Base-by-base conservation (phyloP, 2,888 invertebrate genomes). In the Lissonota sp. region DNA sequence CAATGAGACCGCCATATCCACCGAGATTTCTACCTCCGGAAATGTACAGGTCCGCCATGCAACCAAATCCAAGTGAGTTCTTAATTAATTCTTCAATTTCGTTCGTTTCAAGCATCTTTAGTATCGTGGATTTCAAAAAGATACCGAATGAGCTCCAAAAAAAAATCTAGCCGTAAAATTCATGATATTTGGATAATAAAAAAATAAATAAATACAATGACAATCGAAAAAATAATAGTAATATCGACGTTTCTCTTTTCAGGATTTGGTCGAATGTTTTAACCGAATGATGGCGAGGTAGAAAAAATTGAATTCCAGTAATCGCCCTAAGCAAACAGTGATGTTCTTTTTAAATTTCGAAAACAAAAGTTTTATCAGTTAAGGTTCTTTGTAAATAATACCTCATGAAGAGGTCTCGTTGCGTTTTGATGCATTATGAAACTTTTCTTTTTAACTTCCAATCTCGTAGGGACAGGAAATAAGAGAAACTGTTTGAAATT, bases 11-110 rank as follows among this genome's bases (percentile, higher is more conserved):
- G 14, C 86, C 86, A 37, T 89, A 84, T 69, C 75, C 83, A 37
- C 88, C 88, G n/a, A 82, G 88, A 69, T 87, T 87, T 60, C 67
- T 85, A 5, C 86, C 87, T 3, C 84, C 86, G 5, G 82, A 86
- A 57, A 79, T 87, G 66, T 87, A 70, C 53, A 83, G 85, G 16
- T 37, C 77, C 26, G 39, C 81, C 8, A 71, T 80, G 42, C 70
- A 76, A 62, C 74, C 79, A 42, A 82, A 76, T 82, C 80, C 71
- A 55, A 70, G 79, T 76, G 42, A 73, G 79, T 69, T 5, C 4
- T 4, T 2, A 44, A 6, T 44, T 10, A 8, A 8, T 44, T 44
- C 44, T 4, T 44, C 10, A 6, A 8, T 44, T 44, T 10, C 0
- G 6, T 2, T 44, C 4, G 1, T 44, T 44, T 10, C 10, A 8